These are phyloP conservation scores for Tragelaphus oryx DNA, from an alignment of 2,797 vertebrate genomes.

Conservation along the genomic window DNA sequence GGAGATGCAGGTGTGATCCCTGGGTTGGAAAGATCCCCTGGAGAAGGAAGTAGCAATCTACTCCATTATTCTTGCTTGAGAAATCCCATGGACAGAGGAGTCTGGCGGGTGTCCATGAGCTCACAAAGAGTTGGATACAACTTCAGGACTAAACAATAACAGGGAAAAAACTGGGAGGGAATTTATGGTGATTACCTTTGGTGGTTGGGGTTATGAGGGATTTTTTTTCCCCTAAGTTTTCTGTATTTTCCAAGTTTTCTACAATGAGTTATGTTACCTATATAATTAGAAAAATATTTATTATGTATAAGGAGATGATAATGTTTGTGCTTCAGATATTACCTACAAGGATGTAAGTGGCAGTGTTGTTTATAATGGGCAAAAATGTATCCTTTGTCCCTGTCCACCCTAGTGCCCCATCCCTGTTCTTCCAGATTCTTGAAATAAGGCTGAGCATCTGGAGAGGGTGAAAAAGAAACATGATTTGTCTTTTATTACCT, in stretches of 20 bases:
- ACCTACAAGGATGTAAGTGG: background rate
- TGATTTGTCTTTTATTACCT: background rate
- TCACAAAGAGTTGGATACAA: background rate
- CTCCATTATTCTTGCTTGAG: background rate
- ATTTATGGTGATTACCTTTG: background rate
- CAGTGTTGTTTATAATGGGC: background rate
- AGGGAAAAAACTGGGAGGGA: background rate
- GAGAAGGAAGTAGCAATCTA: background rate
- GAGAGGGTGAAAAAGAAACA: background rate
- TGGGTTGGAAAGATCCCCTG: background rate
- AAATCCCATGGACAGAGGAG: background rate
- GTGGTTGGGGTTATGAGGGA: background rate
- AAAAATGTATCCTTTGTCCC: background rate
- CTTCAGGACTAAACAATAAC: too few species aligned
- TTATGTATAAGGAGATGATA: background rate
- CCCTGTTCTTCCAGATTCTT: background rate
- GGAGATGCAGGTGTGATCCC: background rate
- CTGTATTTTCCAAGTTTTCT: slow-evolving; percentile 2
- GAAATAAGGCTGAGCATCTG: background rate
- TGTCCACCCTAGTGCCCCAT: fast-evolving
- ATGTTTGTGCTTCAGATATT: background rate
- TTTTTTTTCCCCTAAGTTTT: background rate
- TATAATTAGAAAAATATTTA: background rate
- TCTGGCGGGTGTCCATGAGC: background rate
- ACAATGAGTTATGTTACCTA: background rate